Evolutionary conservation across 1,140 invertebrate species (phyloP), one percentile per base, ranked within the genome.

Genomic region (Melitaea cinxia): DNA sequence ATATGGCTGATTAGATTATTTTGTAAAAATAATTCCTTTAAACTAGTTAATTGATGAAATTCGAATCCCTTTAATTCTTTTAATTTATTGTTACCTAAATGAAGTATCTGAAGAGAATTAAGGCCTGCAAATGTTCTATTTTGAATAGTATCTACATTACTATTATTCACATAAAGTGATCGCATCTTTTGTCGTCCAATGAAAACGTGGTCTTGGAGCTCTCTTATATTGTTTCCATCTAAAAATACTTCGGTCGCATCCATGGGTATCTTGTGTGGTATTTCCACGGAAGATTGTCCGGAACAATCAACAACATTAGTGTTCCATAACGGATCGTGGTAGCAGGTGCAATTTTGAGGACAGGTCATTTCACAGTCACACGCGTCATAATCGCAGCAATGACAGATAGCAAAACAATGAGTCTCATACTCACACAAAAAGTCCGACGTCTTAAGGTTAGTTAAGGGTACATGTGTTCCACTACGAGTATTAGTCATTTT

Each of bases 341-440:
- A 98, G 81, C 97, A 98, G 63, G 95, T 95, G 91, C 97, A 98
- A 79, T 97, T 97, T 66, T 94, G 93, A 1, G 97, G 97, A 78
- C 97, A 98, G 2, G 95, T 97, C 96, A 98, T 98, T 91, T 98
- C 96, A 89, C 97, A 98, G 87, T 98, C 97, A 87, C 97, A 98
- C 49, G 96, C 97, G 82, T 98, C 97, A 82, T 97, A 98, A 75
- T 98, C 97, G 82, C 97, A 98, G 89, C 97, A 98, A 75, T 97
- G 96, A 81, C 97, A 98, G 47, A 98, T 90, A 14, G 97, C 95
- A 88, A 98, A 98, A 91, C 97, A 98, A 88, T 98, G 97, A 30
- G 96, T 96, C 73, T 96, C 95, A 91, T 98, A 98, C 56, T 94
- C 94, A 85, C 97, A 98, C 69, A 98, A 92, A 89, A 98, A 98